Percentiles rank a stretch among this genome's conserved stretches.
Conservation (phyloP, 2,888 invertebrate species). For the Embidobia sp. region DNA sequence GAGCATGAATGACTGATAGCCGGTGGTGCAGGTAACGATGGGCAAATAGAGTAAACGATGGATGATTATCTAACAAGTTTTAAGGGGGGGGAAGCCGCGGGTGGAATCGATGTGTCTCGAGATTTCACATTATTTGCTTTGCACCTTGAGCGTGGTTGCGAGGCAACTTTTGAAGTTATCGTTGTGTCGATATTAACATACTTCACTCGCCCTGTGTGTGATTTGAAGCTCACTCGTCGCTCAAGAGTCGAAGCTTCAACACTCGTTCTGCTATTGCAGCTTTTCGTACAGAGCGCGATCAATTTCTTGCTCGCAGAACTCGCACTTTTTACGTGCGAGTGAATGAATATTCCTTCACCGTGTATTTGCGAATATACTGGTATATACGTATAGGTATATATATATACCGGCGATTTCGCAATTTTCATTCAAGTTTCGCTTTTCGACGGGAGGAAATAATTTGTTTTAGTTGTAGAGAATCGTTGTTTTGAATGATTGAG, state of each 20-base stretch:
- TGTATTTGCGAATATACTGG: too few relatives aligned
- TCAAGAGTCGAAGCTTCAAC: background rate
- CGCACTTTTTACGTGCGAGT: background rate
- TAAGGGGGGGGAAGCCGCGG: conserved; percentile 5
- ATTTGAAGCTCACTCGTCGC: conserved; percentile 26
- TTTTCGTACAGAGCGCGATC: too few relatives aligned
- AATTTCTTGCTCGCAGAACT: background rate
- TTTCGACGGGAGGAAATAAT: background rate
- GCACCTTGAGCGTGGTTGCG: conserved; percentile 46
- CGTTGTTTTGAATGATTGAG: background rate
- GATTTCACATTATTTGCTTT: conserved; percentile 11
- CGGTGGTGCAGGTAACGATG: too few relatives aligned
- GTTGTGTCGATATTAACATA: conserved; percentile 41
- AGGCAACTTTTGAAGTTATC: conserved; percentile 30
- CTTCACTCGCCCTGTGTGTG: conserved; percentile 21
- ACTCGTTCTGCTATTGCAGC: background rate
- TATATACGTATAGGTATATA: too few relatives aligned
- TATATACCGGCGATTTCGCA: too few relatives aligned
- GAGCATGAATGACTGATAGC: too few relatives aligned
- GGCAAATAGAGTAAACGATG: background rate
- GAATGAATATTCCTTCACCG: too few relatives aligned
- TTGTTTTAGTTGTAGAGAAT: background rate
- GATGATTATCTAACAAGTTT: conserved; percentile 23
- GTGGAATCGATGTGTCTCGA: conserved; percentile 19
- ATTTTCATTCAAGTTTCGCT: background rate